Evolutionary conservation across 2,888 invertebrate species (phyloP).

Genomic region (Pollenia griseotomentosa): DNA sequence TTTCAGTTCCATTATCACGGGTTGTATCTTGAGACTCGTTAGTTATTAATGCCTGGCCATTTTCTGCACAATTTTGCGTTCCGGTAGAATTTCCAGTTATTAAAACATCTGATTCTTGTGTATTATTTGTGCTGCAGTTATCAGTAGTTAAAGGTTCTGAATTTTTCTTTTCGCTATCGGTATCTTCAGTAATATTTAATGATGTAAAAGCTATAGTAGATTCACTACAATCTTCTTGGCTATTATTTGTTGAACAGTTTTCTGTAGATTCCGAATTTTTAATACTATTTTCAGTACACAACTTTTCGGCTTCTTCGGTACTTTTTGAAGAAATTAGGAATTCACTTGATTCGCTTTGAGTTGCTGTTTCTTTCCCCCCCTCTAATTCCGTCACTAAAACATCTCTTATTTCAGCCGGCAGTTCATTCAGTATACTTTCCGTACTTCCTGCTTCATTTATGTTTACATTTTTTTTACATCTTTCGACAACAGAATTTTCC

Average conservation of each 20-base stretch:
- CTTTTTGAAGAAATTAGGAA: background rate
- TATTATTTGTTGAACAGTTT: background rate
- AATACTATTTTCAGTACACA: background rate
- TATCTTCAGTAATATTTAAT: slow-evolving; percentile 12
- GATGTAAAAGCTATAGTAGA: background rate
- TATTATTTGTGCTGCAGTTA: background rate
- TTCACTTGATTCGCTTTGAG: background rate
- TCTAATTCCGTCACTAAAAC: slow-evolving; percentile 50
- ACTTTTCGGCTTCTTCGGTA: background rate
- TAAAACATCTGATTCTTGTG: background rate
- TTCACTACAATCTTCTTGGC: background rate
- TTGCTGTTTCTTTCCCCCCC: background rate
- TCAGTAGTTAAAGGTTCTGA: background rate
- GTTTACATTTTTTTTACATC: slow-evolving; percentile 23
- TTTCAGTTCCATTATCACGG: background rate
- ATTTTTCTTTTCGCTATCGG: slow-evolving; percentile 9
- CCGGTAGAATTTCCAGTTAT: background rate
- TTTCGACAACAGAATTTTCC: background rate
- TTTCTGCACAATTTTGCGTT: background rate
- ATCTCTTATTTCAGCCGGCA: slow-evolving; percentile 41
- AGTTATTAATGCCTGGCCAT: background rate
- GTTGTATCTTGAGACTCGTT: background rate
- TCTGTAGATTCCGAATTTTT: background rate
- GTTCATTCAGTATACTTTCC: slow-evolving; percentile 39
- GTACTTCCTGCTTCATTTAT: slow-evolving; percentile 21